Evolutionary conservation across 2,888 invertebrate species (phyloP), one percentile per base, ranked within the genome.

Genomic region (Helicoverpa assulta): DNA sequence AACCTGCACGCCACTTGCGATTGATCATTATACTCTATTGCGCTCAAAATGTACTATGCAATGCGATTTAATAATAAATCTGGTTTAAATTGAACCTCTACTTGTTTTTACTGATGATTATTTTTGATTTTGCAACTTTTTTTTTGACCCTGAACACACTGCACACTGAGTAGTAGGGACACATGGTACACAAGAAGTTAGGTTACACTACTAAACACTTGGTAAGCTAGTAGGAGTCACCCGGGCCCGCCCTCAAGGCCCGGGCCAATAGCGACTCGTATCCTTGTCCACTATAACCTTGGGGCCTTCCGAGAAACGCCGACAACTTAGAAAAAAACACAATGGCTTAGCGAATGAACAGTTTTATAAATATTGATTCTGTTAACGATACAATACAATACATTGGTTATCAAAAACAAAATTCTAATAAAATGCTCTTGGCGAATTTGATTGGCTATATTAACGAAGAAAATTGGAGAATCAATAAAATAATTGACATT

Each of bases 231-330:
- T 82, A 83, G 85, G 86, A 78, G 78, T 82, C 78, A 21, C 78
- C 70, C 50, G 18, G 89, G 78, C 80, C 90, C 93, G 90, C 93
- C 92, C 88, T 81, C 84, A 8, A 58, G 66, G 26, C 4, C 51
- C 18, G 55, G 84, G 78, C 56, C 93, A 93, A 93, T 92, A 74
- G 86, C 83, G 75, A 63, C 73, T 71, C 80, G 73, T 63, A 74
- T 81, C 78, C 81, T 79, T 85, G 83, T 78, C 87, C 86, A 86
- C 86, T 80, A 79, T 80, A 72, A 82, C 78, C 69, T 85, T 81
- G 64, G 61, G 75, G 55, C 57, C 77, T 86, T 85, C 85, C 77
- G 76, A 76, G 68, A 85, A 85, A 83, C 65, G 76, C 71, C 54
- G 77, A 68, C 67, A 68, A 56, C 37, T 72, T 67, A 69, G 60